Percentiles rank a stretch among this genome's conserved stretches.
Conservation (phyloP, 2,888 invertebrate genomes). For the Melanophora roralis region DNA sequence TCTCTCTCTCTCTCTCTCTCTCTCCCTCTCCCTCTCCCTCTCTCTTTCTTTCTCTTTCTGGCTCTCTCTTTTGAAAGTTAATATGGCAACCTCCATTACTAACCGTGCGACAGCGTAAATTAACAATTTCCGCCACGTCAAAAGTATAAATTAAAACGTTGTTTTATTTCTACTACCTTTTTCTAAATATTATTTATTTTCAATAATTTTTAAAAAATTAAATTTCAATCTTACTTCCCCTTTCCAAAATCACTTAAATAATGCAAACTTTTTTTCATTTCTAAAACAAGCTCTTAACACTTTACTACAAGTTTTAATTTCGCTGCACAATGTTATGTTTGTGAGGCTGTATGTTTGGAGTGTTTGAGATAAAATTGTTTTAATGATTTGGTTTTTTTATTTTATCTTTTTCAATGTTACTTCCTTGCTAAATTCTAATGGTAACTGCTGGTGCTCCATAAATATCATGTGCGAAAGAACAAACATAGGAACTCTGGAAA, state of each 20-base stretch:
- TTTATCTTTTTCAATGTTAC: slow-evolving; percentile 40
- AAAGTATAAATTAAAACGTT: not conserved
- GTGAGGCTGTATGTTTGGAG: slow-evolving; percentile 10
- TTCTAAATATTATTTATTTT: not conserved
- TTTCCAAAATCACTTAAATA: too few species aligned
- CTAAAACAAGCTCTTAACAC: not conserved
- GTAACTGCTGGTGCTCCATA: slow-evolving; percentile 46
- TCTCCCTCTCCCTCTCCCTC: too few species aligned
- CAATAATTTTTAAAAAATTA: too few species aligned
- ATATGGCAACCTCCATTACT: too few species aligned
- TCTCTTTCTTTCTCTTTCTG: too few species aligned
- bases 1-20: too few species aligned
- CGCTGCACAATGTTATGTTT: slow-evolving; percentile 15
- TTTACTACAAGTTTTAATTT: not conserved
- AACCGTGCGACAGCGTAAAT: too few species aligned
- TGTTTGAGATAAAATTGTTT: not conserved
- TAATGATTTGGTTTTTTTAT: slow-evolving; percentile 4
- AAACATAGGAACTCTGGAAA: slow-evolving; percentile 29
- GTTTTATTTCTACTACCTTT: not conserved
- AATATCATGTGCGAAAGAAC: slow-evolving; percentile 12
- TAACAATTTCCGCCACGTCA: too few species aligned
- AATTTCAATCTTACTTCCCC: too few species aligned
- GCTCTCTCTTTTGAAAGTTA: too few species aligned
- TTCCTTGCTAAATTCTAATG: slow-evolving; percentile 58
- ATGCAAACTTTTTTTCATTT: too few species aligned